Conservation (phyloP, 1,140 invertebrate genomes). For the Nomia melanderi region DNA sequence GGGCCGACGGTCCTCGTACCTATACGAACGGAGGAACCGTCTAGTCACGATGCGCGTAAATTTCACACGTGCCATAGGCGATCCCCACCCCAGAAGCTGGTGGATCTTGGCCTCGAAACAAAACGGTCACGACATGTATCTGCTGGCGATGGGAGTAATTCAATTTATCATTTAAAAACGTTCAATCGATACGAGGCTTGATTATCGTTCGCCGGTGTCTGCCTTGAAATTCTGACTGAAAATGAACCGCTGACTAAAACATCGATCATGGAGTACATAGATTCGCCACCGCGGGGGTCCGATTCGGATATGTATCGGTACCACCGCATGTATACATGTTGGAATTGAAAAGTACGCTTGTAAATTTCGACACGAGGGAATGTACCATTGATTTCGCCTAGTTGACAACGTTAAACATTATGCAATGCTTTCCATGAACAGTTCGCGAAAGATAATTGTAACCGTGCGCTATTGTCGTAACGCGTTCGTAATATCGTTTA, state of each 20-base stretch:
- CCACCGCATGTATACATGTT: slow-evolving; percentile 7
- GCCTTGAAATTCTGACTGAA: background rate
- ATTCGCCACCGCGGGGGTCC: background rate
- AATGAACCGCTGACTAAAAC: background rate
- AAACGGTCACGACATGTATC: slow-evolving; percentile 35
- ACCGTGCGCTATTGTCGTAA: background rate
- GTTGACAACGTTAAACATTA: slow-evolving; percentile 27
- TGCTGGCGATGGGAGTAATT: slow-evolving; percentile 27
- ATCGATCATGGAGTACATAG: slow-evolving; percentile 12
- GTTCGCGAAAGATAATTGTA: background rate
- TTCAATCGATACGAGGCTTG: background rate
- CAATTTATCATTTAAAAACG: slow-evolving; percentile 33
- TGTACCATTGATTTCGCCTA: background rate
- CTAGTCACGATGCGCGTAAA: slow-evolving; percentile 53
- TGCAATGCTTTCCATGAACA: background rate
- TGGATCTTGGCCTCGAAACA: slow-evolving; percentile 59
- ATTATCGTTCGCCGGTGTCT: background rate
- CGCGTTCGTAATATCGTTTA: background rate
- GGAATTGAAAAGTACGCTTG: background rate
- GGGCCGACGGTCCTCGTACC: background rate
- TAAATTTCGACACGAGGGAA: too few relatives aligned
- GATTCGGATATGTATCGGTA: slow-evolving; percentile 12
- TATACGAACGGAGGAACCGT: slow-evolving; percentile 29
- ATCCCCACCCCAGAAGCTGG: slow-evolving; percentile 35
- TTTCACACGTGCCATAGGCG: slow-evolving; percentile 60